These are phyloP conservation scores for Chrysemys picta DNA, from an alignment of 2,113 vertebrate genomes.

Conservation along the genomic window DNA sequence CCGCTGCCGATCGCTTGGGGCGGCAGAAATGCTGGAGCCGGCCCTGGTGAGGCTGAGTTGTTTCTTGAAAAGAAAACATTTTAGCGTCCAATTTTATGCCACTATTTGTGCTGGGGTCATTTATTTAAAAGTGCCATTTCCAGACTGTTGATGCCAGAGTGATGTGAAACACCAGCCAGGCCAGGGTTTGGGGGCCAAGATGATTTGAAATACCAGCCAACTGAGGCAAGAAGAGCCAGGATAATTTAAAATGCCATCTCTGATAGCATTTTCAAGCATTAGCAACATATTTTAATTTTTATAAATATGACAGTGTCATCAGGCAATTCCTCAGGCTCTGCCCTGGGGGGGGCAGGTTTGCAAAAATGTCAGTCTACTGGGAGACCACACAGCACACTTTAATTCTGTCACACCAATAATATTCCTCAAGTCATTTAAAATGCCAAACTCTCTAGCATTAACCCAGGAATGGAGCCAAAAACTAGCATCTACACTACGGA, in stretches of 20 bases:
- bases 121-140: conserved; percentile 63
- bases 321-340: conserved; percentile 26
- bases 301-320: conserved; percentile 41
- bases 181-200: conserved; percentile 58
- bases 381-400: conserved; percentile 6
- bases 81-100: conserved; percentile 52
- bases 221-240: conserved; percentile 25
- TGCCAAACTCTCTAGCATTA: not conserved
- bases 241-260: conserved; percentile 50
- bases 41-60: conserved; percentile 1
- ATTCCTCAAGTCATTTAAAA: not conserved
- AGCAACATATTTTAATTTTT: conserved; percentile 53
- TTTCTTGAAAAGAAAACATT: conserved; percentile 52
- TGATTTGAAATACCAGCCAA: conserved; percentile 64
- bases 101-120: conserved; percentile 26
- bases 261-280: conserved; percentile 39
- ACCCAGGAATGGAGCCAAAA: conserved; percentile 12
- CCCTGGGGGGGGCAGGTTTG: not conserved
- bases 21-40: no score
- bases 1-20: no score
- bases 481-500: not conserved
- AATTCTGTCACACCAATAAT: not conserved
- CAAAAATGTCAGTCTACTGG: not conserved
- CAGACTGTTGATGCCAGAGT: conserved; percentile 61
- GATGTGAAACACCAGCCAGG: conserved; percentile 60